Base-by-base conservation (phyloP, 2,113 vertebrate genomes). In the Prinia subflava region DNA sequence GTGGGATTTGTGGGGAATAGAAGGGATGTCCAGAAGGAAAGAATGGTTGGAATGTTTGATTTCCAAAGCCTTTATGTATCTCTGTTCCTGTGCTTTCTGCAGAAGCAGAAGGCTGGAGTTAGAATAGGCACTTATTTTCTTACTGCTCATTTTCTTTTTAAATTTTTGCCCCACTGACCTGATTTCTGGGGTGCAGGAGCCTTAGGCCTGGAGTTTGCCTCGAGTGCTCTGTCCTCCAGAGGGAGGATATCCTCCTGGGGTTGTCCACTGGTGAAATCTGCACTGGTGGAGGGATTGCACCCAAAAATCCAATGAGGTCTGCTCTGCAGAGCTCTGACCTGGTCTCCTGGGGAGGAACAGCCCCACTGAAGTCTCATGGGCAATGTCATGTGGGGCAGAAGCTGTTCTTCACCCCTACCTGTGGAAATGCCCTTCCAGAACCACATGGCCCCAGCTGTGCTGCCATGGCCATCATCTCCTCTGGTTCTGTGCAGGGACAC, bases 71-170 rank as follows among this genome's bases (percentile, higher is more conserved):
- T 93, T 90, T 67, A 8, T 62, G 11, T 42, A 56, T 80, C 31
- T 80, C 50, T 81, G 5, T 67, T 69, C 33, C 78, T 57, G 41
- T 84, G 69, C 57, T 87, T 86, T 91, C 82, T 74, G 78, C 55
- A 53, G 64, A 44, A 53, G 46, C 70, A 76, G 87, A 53, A 85
- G 44, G 35, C 47, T 74, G 56, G 30, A 22, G 15, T 77, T 88
- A 76, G 75, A 85, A 57, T n/a, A 93, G 75, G 82, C 82, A 62
- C 64, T 90, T 83, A 59, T 0, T 74, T 92, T 65, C 53, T 89
- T 93, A 89, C 92, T 96, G 91, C 69, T 96, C 33, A 1, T 60
- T 88, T 85, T 57, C 13, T 69, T 35, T 65, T 59, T 52, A 25
- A 46, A 55, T 90, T 55, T 63, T 90, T 78, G 49, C 12, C 63